Conservation (phyloP, 2,797 vertebrate species). For the Megalops cyprinoides region DNA sequence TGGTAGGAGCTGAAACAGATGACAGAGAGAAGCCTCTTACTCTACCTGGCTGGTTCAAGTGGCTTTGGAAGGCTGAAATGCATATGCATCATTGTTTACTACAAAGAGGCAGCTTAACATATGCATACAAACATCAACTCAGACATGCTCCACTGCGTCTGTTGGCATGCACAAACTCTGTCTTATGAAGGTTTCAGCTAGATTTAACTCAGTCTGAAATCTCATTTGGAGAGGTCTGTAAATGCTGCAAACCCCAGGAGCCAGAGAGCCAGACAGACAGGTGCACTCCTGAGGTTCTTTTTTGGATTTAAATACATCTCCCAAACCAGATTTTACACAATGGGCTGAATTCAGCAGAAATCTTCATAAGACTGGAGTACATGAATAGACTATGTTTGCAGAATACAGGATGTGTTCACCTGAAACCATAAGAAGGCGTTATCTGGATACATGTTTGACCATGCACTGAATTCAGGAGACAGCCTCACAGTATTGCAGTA, state of each 20-base stretch:
- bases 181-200: neutral
- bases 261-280: neutral
- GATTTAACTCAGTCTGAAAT: neutral
- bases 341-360: neutral
- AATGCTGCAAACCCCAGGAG: neutral
- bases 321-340: neutral
- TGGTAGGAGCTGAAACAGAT: constrained; percentile 86
- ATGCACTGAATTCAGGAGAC: neutral
- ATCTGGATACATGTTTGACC: neutral
- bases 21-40: neutral
- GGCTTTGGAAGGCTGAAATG: neutral
- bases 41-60: neutral
- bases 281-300: neutral
- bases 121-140: neutral
- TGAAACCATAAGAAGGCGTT: neutral
- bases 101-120: neutral
- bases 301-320: neutral
- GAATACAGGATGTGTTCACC: neutral
- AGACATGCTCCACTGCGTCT: neutral
- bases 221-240: neutral
- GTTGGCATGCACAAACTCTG: neutral
- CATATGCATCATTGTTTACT: neutral
- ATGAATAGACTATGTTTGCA: constrained; percentile 95
- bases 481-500: constrained; percentile 54
- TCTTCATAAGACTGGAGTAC: constrained; percentile 43